Percentiles rank a stretch among this genome's conserved stretches.
These are phyloP conservation scores for Cryptops parisi DNA, from an alignment of 2,888 invertebrate species.

Conservation along the genomic window DNA sequence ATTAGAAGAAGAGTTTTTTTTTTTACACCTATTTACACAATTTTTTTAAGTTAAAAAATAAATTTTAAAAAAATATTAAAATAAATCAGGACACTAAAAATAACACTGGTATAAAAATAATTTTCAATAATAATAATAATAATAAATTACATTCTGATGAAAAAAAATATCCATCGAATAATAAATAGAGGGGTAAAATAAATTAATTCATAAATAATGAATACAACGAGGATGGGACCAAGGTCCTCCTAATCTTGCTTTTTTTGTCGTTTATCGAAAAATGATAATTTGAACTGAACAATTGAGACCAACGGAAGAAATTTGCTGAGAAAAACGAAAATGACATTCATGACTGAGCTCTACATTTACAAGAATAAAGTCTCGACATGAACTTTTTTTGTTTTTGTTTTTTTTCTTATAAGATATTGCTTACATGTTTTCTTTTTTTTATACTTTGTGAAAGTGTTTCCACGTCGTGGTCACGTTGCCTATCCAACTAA, in stretches of 20 bases:
- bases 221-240: not conserved
- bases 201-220: not conserved
- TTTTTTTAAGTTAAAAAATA: too few species aligned
- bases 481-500: not conserved
- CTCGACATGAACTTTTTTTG: not conserved
- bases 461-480: not conserved
- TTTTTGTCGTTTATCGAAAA: not conserved
- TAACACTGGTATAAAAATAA: too few species aligned
- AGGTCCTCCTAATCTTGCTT: not conserved
- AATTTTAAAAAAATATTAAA: too few species aligned
- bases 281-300: not conserved
- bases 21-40: too few species aligned
- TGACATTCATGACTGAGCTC: conserved; percentile 2
- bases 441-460: not conserved
- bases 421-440: conserved; percentile 2
- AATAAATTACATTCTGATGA: too few species aligned
- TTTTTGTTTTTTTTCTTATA: not conserved
- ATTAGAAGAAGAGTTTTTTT: too few species aligned
- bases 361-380: conserved; percentile 10
- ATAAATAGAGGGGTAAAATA: not conserved
- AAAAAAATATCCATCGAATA: too few species aligned
- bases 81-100: too few species aligned
- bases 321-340: too few species aligned
- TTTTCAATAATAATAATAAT: too few species aligned
- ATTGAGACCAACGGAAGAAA: too few species aligned